Evolutionary conservation across 2,113 vertebrate genomes (phyloP).

Genomic region (Perca fluviatilis): DNA sequence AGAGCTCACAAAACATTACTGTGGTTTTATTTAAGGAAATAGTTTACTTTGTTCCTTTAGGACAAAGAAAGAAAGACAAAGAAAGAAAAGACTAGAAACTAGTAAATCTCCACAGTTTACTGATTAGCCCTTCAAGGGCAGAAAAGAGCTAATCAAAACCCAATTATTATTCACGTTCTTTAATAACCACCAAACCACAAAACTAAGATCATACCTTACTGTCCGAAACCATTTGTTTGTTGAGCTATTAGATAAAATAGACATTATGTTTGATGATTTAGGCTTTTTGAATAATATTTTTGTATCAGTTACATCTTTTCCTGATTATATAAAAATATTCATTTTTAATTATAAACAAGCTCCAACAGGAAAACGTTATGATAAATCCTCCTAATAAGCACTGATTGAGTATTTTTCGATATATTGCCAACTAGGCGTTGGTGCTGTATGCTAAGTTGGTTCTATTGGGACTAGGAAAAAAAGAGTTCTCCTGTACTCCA

Average conservation of each 20-base stretch:
- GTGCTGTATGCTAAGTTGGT: neutral
- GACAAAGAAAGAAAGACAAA: neutral
- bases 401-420: neutral
- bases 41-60: neutral
- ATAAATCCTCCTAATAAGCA: neutral
- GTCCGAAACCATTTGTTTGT: slow-evolving; percentile 14
- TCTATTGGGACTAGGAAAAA: neutral
- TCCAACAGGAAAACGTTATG: neutral
- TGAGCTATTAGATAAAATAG: neutral
- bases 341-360: neutral
- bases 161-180: slow-evolving; percentile 12
- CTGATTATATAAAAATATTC: neutral
- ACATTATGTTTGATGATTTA: neutral
- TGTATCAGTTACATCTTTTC: neutral
- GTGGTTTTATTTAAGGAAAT: neutral
- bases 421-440: neutral
- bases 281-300: neutral
- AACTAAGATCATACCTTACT: neutral
- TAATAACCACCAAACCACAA: slow-evolving; percentile 15
- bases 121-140: slow-evolving; percentile 24
- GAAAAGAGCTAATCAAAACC: neutral
- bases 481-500: neutral
- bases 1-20: neutral
- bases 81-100: no score
- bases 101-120: neutral